Evolutionary conservation across 2,113 vertebrate species (phyloP), one percentile per base, ranked within the genome.

Genomic region (Casuarius casuarius): DNA sequence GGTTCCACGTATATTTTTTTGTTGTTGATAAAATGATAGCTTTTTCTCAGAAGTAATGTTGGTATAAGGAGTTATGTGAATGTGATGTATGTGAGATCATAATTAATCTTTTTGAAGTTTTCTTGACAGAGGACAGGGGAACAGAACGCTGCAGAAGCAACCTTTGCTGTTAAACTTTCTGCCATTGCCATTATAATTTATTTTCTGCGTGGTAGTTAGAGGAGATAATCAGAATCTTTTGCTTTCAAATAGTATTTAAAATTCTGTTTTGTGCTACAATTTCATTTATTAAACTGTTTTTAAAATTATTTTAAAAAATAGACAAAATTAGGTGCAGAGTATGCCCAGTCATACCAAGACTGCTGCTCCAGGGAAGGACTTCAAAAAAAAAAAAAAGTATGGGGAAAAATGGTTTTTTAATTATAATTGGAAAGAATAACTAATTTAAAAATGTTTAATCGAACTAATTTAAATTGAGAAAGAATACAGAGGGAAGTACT

Each of bases 401-500:
- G 23, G 26, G 7, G 73, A 80, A 84, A 95, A 84, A 63, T 1
- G 92, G 86, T 58, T 56, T 59, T 59, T 59, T 11, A 56, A 20
- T 21, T 90, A 51, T 90, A 96, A 97, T 96, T 95, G 86, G 46
- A 94, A 87, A 26, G 61, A 92, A 67, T 63, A 92, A 74, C 68
- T 92, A 90, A 95, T 92, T 86, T 95, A 54, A 91, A 92, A 52
- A 38, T 90, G 44, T 92, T 82, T 95, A 96, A 91, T 72, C 79
- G 46, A 95, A 73, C 93, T 89, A 94, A 92, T 89, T 93, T 93
- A 68, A 65, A 89, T 67, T 92, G 49, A 93, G 76, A 79, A 72
- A 58, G 61, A 91, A 94, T 40, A 38, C 15, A 7, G 54, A 56
- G 31, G 18, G 31, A 51, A 83, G 4, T 31, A 66, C 38, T 84